These are phyloP conservation scores for Euspilapteryx auroguttella DNA, from an alignment of 2,888 invertebrate genomes.

Conservation along the genomic window DNA sequence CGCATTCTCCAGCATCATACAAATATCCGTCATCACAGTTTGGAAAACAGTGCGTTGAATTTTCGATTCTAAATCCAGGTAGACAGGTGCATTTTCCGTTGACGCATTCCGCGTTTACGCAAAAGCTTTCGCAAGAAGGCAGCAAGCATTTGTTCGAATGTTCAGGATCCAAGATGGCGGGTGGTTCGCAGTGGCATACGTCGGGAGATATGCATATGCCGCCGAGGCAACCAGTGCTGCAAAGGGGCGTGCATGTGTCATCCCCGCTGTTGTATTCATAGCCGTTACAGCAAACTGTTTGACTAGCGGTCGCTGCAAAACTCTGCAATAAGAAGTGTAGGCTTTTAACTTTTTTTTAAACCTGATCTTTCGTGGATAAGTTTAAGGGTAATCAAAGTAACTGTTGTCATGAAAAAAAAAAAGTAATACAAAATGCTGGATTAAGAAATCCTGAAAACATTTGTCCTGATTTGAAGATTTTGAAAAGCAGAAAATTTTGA, in stretches of 20 bases:
- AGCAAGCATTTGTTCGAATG: conserved; percentile 26
- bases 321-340: too few relatives aligned
- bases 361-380: too few relatives aligned
- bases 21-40: conserved; percentile 15
- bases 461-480: too few relatives aligned
- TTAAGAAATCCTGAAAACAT: too few relatives aligned
- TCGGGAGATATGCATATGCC: conserved; percentile 43
- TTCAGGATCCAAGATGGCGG: conserved; percentile 20
- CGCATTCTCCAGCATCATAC: conserved; percentile 10
- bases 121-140: conserved; percentile 20
- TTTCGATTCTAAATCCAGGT: neutral
- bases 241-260: conserved; percentile 43
- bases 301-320: conserved; percentile 15
- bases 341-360: too few relatives aligned
- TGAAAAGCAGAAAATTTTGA: too few relatives aligned
- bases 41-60: conserved; percentile 8
- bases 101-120: conserved; percentile 27
- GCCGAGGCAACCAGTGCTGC: conserved; percentile 42
- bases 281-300: conserved; percentile 37
- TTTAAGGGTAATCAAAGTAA: too few relatives aligned
- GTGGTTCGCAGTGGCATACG: conserved; percentile 27
- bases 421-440: too few relatives aligned
- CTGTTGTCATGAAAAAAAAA: too few relatives aligned
- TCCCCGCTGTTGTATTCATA: conserved; percentile 25
- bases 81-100: conserved; percentile 32